phyloP scores from a whole-genome alignment of 2,888 invertebrate genomes.

The Oxyscelio sp. region DNA sequence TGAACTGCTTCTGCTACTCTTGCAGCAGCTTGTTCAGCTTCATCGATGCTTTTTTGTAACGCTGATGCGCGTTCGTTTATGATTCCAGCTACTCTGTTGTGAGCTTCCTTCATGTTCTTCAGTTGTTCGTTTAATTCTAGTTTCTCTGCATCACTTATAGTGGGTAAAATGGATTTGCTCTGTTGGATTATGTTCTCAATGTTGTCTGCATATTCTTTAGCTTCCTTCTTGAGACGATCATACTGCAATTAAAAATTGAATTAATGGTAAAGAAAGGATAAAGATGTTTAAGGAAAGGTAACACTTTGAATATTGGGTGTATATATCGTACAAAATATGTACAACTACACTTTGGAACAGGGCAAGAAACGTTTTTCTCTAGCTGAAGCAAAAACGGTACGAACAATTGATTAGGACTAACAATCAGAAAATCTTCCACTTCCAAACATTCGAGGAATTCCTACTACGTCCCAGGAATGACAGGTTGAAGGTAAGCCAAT shows the following conservation, averaged over 20 bases:
- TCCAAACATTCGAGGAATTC: no score
- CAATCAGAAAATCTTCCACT: no score
- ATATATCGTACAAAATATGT: no score
- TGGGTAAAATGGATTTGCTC: conserved; percentile 93
- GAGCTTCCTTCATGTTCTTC: conserved; percentile 93
- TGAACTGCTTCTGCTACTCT: conserved; percentile 94
- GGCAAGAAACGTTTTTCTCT: no score
- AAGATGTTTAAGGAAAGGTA: no score
- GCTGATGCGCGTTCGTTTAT: conserved; percentile 93
- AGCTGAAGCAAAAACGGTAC: no score
- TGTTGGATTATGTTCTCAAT: conserved; percentile 94
- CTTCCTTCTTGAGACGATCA: conserved; percentile 93
- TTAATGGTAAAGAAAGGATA: no score
- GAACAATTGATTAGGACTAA: no score
- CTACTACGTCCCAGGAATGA: no score
- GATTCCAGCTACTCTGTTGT: conserved; percentile 92
- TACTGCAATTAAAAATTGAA: conserved; percentile 89
- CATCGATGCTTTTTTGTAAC: conserved; percentile 93
- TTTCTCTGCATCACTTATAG: conserved; percentile 95
- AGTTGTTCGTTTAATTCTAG: conserved; percentile 94
- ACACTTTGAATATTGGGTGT: no score
- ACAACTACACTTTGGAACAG: no score
- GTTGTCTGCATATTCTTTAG: conserved; percentile 92
- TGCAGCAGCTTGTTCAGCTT: conserved; percentile 94
- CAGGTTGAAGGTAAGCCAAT: no score